Evolutionary conservation across 1,140 invertebrate species (phyloP).

Genomic region (Leptinotarsa undecemlineata): DNA sequence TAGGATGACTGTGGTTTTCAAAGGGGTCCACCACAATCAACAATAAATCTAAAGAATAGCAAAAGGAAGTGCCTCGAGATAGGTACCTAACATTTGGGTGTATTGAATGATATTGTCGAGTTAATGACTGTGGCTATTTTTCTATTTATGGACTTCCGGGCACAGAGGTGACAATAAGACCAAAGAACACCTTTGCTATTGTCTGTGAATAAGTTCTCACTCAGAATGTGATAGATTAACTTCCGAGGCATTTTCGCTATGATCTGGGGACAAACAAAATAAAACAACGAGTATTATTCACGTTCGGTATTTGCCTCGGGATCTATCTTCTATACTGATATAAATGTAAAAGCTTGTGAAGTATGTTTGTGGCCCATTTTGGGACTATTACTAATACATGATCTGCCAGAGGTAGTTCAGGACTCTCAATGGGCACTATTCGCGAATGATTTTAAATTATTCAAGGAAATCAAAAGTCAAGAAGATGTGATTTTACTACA

Average conservation of each 20-base stretch:
- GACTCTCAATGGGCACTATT: not conserved
- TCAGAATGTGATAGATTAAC: not conserved
- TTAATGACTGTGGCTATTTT: slow-evolving; percentile 17
- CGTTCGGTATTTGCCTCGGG: no score
- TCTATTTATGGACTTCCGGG: slow-evolving; percentile 16
- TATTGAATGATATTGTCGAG: not conserved
- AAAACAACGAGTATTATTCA: no score
- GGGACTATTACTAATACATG: not conserved
- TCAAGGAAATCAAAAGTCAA: not conserved
- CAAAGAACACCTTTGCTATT: slow-evolving; percentile 6
- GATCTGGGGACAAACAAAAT: not conserved
- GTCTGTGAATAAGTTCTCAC: not conserved
- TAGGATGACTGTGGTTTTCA: not conserved
- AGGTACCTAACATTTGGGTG: not conserved
- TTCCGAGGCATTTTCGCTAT: not conserved
- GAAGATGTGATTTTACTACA: not conserved
- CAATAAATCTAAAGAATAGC: not conserved
- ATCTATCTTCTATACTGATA: no score
- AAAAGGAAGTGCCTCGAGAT: not conserved
- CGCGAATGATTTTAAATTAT: no score
- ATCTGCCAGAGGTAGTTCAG: slow-evolving; percentile 3
- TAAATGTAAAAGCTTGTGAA: no score
- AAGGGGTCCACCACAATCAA: not conserved
- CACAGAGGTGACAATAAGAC: slow-evolving; percentile 10
- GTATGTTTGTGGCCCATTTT: no score